Evolutionary conservation across 2,888 invertebrate species (phyloP).

Genomic region (Dioctria rufipes): DNA sequence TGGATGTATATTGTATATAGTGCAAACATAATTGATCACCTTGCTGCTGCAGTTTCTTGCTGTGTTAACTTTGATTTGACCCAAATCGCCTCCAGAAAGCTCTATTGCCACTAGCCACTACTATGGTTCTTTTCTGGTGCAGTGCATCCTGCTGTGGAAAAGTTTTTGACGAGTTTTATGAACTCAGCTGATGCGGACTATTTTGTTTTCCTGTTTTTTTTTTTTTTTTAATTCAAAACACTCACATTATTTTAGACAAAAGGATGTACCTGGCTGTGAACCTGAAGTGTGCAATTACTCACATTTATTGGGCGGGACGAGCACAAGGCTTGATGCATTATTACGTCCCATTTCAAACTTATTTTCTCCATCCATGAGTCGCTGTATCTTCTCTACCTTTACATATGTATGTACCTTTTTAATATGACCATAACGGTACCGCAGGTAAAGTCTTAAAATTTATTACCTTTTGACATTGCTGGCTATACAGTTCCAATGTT

Average conservation of each 20-base stretch:
- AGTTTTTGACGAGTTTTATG: background rate
- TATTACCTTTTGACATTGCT: slow-evolving; percentile 54
- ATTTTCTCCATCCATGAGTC: background rate
- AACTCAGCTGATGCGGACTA: background rate
- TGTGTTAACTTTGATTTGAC: background rate
- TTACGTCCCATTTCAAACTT: background rate
- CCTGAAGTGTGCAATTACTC: background rate
- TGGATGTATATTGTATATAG: background rate
- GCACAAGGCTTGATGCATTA: background rate
- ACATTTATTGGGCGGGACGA: background rate
- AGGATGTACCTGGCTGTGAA: background rate
- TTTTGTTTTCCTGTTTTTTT: background rate
- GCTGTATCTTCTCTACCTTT: background rate
- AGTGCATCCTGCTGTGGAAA: background rate
- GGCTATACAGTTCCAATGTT: slow-evolving; percentile 39
- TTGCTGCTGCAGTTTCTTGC: background rate
- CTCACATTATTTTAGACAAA: background rate
- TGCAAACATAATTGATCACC: background rate
- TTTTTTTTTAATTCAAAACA: background rate
- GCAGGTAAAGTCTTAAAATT: slow-evolving; percentile 46
- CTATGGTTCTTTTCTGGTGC: background rate
- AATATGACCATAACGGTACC: slow-evolving; percentile 10
- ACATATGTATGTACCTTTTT: background rate
- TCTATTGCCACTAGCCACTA: background rate
- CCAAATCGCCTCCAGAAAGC: background rate